Conservation (phyloP, 2,888 invertebrate species). For the Myopa tessellatipennis region DNA sequence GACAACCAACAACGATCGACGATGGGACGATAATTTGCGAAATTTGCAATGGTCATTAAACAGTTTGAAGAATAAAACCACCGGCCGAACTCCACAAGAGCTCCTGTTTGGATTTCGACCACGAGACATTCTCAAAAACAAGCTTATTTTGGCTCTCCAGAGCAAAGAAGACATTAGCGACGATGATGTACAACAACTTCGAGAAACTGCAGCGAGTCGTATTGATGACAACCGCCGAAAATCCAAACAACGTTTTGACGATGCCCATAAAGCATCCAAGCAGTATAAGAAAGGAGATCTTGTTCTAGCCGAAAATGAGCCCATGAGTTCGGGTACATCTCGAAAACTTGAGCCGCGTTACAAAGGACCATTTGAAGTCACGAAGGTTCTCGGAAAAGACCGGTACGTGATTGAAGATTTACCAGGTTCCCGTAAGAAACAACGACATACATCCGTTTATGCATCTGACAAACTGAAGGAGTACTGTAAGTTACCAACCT, state of each 20-base stretch:
- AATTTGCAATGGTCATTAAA: not conserved
- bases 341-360: conserved; percentile 49
- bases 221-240: not conserved
- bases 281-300: conserved; percentile 26
- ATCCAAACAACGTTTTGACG: conserved; percentile 41
- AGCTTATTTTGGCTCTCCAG: conserved; percentile 23
- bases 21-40: not conserved
- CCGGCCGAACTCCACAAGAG: conserved; percentile 25
- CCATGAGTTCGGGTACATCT: conserved; percentile 42
- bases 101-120: conserved; percentile 16
- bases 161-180: not conserved
- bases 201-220: not conserved
- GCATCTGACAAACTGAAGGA: conserved; percentile 46
- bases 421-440: conserved; percentile 44
- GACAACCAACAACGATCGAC: not conserved
- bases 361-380: conserved; percentile 49
- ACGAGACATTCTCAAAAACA: conserved; percentile 28
- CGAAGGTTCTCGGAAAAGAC: conserved; percentile 46
- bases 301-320: conserved; percentile 41
- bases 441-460: conserved; percentile 47
- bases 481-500: not conserved
- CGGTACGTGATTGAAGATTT: conserved; percentile 50
- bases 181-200: not conserved
- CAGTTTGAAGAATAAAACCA: conserved; percentile 20
- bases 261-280: conserved; percentile 30